Percentiles rank a stretch among this genome's conserved stretches.
phyloP scores from a whole-genome alignment of 2,113 vertebrate species.

The Lucifuga dentata region DNA sequence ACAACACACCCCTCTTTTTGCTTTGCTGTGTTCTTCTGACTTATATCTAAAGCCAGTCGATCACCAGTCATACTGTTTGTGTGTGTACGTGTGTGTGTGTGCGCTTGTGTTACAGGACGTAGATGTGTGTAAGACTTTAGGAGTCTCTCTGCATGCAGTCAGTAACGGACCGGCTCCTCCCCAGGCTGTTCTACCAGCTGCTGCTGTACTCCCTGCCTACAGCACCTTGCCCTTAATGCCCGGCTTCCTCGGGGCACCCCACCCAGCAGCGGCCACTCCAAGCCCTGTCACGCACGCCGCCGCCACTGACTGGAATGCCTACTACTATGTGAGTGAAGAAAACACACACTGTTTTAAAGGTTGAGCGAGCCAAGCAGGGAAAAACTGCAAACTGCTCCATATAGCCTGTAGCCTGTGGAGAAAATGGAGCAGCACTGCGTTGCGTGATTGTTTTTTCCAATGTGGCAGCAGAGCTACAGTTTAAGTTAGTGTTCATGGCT shows the following conservation, averaged over 20 bases:
- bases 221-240: conserved; percentile 83
- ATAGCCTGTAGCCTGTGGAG: too few species aligned
- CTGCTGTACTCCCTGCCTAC: conserved; percentile 80
- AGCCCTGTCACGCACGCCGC: conserved; percentile 65
- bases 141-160: conserved; percentile 77
- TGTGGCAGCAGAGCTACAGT: not conserved
- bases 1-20: too few species aligned
- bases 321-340: conserved; percentile 83
- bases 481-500: not conserved
- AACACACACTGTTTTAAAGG: not conserved
- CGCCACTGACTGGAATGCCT: conserved; percentile 82
- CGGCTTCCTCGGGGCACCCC: conserved; percentile 79
- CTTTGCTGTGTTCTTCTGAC: not conserved
- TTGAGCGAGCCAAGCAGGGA: not conserved
- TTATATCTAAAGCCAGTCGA: too few species aligned
- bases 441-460: not conserved
- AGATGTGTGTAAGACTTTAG: conserved; percentile 78
- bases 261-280: conserved; percentile 68
- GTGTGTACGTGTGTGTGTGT: not conserved
- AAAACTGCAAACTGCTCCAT: too few species aligned
- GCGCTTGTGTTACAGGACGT: conserved; percentile 67
- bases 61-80: conserved; percentile 1
- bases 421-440: not conserved
- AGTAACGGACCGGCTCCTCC: conserved; percentile 77
- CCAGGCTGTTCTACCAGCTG: conserved; percentile 70